phyloP scores from a whole-genome alignment of 1,140 invertebrate genomes.

The Diorhabda elongata region DNA sequence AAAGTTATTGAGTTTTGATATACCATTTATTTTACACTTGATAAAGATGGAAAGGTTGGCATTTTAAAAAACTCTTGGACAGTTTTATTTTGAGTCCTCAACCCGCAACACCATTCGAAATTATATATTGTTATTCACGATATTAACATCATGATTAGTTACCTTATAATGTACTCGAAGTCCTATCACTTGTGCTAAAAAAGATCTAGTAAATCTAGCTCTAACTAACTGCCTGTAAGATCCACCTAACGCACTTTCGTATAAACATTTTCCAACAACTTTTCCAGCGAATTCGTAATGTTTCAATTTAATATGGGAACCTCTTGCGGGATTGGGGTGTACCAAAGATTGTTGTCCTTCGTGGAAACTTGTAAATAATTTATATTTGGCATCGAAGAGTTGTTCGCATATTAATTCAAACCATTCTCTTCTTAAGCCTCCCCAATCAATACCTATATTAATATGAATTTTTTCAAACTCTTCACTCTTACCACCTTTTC shows the following conservation, averaged over 20 bases:
- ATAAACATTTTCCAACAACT: constrained; percentile 90
- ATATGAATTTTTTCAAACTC: background rate
- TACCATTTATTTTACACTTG: no score
- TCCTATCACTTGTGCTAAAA: constrained; percentile 90
- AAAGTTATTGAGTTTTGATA: no score
- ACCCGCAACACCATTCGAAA: no score
- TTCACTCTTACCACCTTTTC: no score
- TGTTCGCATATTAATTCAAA: constrained; percentile 84
- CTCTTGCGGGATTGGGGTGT: constrained; percentile 80
- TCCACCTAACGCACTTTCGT: constrained; percentile 85
- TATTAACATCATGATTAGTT: constrained; percentile 15
- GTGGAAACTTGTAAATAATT: constrained; percentile 79
- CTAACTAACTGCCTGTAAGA: constrained; percentile 84
- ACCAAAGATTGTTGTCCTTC: constrained; percentile 81
- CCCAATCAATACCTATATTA: constrained; percentile 84
- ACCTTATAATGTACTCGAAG: constrained; percentile 87
- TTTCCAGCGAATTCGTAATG: constrained; percentile 92
- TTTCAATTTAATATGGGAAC: constrained; percentile 73
- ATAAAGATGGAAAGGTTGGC: no score
- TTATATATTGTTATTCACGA: no score
- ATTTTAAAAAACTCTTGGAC: no score
- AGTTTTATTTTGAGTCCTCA: no score
- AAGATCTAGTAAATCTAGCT: constrained; percentile 87
- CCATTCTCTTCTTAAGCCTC: constrained; percentile 88
- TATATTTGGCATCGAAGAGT: constrained; percentile 79